A percentile compares a stretch with the other conserved stretches of the same genome.
Evolutionary conservation across 2,888 invertebrate genomes (phyloP).

Genomic region (Ashinkailepas kermadecensis): DNA sequence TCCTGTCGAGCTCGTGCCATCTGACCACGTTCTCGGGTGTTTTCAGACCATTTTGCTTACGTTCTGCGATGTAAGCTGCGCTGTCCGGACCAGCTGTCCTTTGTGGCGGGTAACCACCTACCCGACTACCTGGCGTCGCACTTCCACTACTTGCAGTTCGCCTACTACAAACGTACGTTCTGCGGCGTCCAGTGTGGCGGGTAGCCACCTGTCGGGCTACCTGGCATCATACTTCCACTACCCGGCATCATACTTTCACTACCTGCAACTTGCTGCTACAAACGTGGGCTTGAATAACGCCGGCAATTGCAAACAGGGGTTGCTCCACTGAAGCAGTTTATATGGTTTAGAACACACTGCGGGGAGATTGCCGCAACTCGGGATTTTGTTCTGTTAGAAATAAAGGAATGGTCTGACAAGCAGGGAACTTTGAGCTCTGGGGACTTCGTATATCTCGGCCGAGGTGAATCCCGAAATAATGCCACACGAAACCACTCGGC

Average conservation of each 20-base stretch:
- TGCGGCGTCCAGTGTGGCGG: neutral
- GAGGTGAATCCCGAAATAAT: no score
- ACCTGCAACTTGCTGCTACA: neutral
- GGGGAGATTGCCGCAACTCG: no score
- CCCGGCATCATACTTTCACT: no score
- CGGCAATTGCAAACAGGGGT: neutral
- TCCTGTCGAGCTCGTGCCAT: no score
- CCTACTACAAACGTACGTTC: neutral
- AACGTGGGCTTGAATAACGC: neutral
- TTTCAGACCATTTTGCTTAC: conserved; percentile 5
- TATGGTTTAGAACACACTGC: no score
- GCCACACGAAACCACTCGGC: no score
- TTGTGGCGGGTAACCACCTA: neutral
- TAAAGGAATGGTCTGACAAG: no score
- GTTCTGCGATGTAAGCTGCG: neutral
- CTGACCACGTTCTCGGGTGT: neutral
- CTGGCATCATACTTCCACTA: neutral
- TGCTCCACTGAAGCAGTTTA: neutral
- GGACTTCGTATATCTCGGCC: no score
- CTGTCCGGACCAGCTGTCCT: neutral
- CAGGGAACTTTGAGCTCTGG: no score
- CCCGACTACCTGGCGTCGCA: neutral
- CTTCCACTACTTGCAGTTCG: neutral
- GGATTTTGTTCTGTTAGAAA: no score
- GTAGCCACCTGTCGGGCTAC: no score